A percentile compares a stretch with the other conserved stretches of the same genome.
Conservation (phyloP, 2,113 vertebrate genomes). For the Phyllopteryx taeniolatus region DNA sequence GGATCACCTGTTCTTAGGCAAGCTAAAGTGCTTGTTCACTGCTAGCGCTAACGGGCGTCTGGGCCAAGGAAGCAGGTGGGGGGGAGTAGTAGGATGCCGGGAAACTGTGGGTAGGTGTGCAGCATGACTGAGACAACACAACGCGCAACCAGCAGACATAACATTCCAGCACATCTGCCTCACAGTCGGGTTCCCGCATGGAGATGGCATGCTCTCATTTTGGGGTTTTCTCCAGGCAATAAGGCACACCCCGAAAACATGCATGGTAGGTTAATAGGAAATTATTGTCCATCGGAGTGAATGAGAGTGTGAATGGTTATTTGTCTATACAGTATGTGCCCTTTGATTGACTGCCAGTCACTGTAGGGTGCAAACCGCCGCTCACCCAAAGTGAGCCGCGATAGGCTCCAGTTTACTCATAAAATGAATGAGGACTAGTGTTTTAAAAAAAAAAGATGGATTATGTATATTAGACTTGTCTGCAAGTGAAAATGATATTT, state of each 20-base stretch:
- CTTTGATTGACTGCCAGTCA: neutral
- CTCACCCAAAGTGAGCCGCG: no score
- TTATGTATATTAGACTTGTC: neutral
- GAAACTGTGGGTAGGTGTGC: conserved; percentile 15
- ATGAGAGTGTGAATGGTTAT: neutral
- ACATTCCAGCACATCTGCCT: conserved; percentile 2
- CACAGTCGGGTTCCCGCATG: neutral
- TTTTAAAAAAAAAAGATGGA: neutral
- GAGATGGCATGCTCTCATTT: neutral
- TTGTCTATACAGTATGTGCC: neutral
- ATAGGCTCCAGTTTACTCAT: neutral
- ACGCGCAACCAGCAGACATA: conserved; percentile 42
- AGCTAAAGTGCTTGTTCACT: conserved; percentile 66
- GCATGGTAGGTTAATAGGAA: neutral
- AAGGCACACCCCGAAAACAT: neutral
- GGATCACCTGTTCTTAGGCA: conserved; percentile 75
- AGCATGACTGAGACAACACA: conserved; percentile 27
- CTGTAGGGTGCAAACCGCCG: no score
- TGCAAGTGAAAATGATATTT: neutral
- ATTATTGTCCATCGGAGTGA: neutral
- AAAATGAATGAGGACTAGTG: neutral
- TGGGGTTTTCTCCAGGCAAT: neutral
- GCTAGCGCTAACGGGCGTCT: conserved; percentile 56
- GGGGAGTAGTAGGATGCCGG: conserved; percentile 16
- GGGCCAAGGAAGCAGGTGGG: conserved; percentile 28